These are phyloP conservation scores for Nyctalus aviator DNA, from an alignment of 2,797 vertebrate species.

Conservation along the genomic window DNA sequence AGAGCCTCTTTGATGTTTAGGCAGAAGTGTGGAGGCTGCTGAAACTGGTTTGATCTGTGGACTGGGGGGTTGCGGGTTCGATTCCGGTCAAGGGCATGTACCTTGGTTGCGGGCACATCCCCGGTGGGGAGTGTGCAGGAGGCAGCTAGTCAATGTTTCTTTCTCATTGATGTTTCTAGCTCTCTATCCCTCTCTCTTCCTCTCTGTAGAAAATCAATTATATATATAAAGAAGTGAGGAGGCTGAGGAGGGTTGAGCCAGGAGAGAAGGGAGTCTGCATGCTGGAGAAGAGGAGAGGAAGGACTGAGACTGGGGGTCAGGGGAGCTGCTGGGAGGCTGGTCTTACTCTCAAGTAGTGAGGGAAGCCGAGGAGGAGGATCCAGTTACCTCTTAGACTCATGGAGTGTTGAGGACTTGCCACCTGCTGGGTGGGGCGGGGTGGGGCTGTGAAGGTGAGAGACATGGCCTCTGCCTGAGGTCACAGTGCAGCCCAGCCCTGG, in stretches of 20 bases:
- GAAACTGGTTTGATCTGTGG: too few relatives aligned
- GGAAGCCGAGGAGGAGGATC: neutral
- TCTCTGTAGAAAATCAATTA: too few relatives aligned
- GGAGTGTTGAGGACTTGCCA: neutral
- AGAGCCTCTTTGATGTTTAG: constrained; percentile 22
- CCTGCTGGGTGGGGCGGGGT: neutral
- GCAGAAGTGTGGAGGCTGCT: neutral
- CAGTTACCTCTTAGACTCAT: neutral
- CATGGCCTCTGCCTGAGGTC: neutral
- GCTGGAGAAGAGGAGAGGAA: neutral
- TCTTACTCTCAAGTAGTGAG: constrained; percentile 45
- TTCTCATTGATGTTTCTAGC: too few relatives aligned
- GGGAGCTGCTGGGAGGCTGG: neutral
- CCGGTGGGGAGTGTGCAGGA: too few relatives aligned
- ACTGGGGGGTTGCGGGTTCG: too few relatives aligned
- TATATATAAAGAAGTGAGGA: neutral
- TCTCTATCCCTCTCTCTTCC: too few relatives aligned
- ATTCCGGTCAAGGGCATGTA: too few relatives aligned
- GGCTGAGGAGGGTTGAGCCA: neutral
- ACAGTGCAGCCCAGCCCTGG: neutral
- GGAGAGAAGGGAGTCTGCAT: neutral
- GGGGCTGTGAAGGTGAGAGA: neutral
- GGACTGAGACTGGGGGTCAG: neutral
- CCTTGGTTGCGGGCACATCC: too few relatives aligned
- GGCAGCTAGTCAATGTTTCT: too few relatives aligned